phyloP scores from a whole-genome alignment of 2,113 vertebrate genomes.

The Mirounga angustirostris region DNA sequence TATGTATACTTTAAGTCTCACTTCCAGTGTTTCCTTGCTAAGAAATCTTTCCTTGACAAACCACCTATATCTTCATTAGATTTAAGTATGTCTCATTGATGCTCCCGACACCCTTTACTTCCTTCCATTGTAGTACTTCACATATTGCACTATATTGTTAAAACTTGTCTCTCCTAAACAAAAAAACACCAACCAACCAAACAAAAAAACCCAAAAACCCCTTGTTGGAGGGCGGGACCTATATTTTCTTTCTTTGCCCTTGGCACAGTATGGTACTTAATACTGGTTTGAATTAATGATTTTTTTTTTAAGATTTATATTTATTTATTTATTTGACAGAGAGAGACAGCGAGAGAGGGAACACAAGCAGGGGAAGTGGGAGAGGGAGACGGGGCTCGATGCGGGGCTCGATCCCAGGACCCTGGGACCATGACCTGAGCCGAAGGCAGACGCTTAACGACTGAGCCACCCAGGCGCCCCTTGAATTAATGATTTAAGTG shows the following conservation, averaged over 20 bases:
- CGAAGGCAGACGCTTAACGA: too few relatives aligned
- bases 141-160: background rate
- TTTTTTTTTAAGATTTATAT: background rate
- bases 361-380: too few relatives aligned
- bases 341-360: too few relatives aligned
- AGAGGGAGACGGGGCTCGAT: too few relatives aligned
- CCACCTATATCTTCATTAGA: background rate
- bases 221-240: background rate
- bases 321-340: too few relatives aligned
- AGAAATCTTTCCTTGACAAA: background rate
- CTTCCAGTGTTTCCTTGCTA: background rate
- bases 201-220: background rate
- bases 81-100: background rate
- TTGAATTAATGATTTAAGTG: background rate
- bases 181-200: background rate
- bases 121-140: background rate
- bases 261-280: background rate
- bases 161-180: background rate
- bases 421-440: too few relatives aligned
- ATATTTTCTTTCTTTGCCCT: background rate
- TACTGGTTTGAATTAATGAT: background rate
- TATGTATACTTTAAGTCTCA: background rate
- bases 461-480: too few relatives aligned
- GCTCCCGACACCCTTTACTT: background rate
- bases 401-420: too few relatives aligned